A percentile compares a stretch with the other conserved stretches of the same genome.
Evolutionary conservation across 2,797 vertebrate species (phyloP).

Genomic region (Astyanax mexicanus): DNA sequence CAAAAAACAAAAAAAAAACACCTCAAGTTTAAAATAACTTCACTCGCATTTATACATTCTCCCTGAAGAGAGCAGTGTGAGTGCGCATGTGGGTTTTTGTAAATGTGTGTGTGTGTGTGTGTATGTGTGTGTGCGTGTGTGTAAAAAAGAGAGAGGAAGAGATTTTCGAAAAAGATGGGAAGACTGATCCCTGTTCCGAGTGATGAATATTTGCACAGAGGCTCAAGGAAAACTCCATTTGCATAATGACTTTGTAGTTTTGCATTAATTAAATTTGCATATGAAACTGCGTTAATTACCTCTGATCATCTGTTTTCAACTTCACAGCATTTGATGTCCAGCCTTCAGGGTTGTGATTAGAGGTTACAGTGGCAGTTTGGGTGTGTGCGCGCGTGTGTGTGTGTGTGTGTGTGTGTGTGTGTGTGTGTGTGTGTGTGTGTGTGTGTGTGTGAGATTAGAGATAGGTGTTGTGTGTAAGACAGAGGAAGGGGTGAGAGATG

Average conservation of each 20-base stretch:
- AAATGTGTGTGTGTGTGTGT: constrained; percentile 43
- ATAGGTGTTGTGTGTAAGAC: constrained; percentile 18
- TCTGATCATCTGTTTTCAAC: constrained; percentile 94
- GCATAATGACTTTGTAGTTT: constrained; percentile 99
- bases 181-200: constrained; percentile 94
- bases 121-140: constrained; percentile 40
- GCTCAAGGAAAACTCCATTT: constrained; percentile 99
- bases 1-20: constrained; percentile 59
- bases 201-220: constrained; percentile 99
- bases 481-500: constrained; percentile 69
- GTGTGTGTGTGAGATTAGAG: constrained; percentile 38
- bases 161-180: constrained; percentile 79
- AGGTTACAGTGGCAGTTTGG: constrained; percentile 74
- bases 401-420: no score
- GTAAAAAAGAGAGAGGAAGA: constrained; percentile 46
- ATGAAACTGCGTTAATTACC: constrained; percentile 99
- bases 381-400: constrained; percentile 47
- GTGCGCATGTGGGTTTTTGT: constrained; percentile 2
- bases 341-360: constrained; percentile 87
- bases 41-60: constrained; percentile 88
- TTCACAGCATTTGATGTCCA: constrained; percentile 99
- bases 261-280: constrained; percentile 99
- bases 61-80: constrained; percentile 67
- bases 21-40: constrained; percentile 89
- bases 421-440: constrained; percentile 53